Evolutionary conservation across 2,113 vertebrate species (phyloP).

Genomic region (Ginglymostoma cirratum): DNA sequence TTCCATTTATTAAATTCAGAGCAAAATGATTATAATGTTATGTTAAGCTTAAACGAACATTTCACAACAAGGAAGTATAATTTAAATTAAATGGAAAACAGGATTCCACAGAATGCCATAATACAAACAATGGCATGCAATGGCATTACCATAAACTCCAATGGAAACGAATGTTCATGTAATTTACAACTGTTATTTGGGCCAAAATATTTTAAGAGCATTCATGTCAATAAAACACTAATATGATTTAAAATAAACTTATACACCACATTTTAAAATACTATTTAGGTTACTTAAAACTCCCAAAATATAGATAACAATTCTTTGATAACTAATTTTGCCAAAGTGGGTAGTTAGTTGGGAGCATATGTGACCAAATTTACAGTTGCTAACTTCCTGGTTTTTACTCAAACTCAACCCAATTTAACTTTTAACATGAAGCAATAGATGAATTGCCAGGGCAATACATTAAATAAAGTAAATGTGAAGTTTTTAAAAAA

Average conservation of each 20-base stretch:
- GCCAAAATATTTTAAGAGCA: neutral
- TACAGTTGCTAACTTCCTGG: neutral
- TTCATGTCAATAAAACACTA: neutral
- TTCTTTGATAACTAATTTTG: neutral
- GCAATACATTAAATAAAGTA: neutral
- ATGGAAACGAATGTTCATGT: neutral
- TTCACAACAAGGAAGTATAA: neutral
- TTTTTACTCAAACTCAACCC: neutral
- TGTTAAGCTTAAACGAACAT: neutral
- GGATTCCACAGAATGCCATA: neutral
- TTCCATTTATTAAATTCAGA: slow-evolving; percentile 16
- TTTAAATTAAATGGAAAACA: neutral
- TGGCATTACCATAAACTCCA: neutral
- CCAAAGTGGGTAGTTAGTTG: neutral
- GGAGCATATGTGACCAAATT: neutral
- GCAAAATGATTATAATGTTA: neutral
- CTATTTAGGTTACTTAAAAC: neutral
- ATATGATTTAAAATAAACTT: neutral
- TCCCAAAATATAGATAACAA: neutral
- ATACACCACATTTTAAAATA: neutral
- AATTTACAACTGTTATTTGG: neutral
- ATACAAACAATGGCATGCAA: neutral
- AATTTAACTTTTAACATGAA: neutral
- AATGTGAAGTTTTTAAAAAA: neutral
- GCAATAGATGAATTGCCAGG: neutral